Evolutionary conservation across 2,113 vertebrate genomes (phyloP).

Genomic region (Rhinolophus ferrumequinum): DNA sequence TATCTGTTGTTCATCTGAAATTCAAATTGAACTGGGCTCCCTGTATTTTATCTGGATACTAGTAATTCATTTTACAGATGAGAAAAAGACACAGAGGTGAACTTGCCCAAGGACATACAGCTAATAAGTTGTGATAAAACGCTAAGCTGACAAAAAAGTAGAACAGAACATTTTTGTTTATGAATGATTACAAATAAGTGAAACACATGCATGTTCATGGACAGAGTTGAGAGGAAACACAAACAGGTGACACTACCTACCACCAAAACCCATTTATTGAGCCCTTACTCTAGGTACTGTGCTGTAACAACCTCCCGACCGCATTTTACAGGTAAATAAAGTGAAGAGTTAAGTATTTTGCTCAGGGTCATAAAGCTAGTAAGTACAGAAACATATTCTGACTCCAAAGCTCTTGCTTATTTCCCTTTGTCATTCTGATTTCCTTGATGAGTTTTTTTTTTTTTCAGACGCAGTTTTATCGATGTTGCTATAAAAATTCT

Average conservation of each 20-base stretch:
- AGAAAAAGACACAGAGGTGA: slow-evolving; percentile 2
- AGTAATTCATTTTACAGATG: slow-evolving; percentile 18
- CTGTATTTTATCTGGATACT: background rate
- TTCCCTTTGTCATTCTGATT: background rate
- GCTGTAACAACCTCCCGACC: background rate
- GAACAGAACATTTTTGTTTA: background rate
- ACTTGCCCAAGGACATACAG: background rate
- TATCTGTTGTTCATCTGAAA: background rate
- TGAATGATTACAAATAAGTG: background rate
- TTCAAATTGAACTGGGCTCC: background rate
- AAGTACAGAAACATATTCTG: background rate
- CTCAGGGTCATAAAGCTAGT: background rate
- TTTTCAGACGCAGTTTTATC: background rate
- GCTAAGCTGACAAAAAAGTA: background rate
- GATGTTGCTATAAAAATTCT: background rate
- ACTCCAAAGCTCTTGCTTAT: background rate
- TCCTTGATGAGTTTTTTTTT: background rate
- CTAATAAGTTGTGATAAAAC: background rate
- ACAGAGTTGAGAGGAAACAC: background rate
- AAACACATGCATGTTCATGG: background rate
- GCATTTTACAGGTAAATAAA: background rate
- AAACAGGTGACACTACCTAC: background rate
- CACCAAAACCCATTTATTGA: background rate
- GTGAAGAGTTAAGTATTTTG: background rate
- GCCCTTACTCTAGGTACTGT: background rate